phyloP scores from a whole-genome alignment of 53 echinoderm and acorn worm genomes.

The Mesocentrotus franciscanus region DNA sequence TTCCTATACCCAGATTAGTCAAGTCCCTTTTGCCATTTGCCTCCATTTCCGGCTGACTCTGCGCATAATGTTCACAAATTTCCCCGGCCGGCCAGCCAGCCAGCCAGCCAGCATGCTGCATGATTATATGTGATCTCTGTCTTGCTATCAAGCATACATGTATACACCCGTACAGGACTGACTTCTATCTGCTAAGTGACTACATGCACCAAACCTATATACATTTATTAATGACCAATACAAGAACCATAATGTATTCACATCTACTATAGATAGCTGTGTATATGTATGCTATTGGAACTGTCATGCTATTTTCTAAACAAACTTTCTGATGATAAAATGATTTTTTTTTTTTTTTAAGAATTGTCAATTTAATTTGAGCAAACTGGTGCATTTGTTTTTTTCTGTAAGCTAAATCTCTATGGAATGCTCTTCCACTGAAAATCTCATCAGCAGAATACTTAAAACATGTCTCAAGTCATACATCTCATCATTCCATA shows the following conservation, averaged over 20 bases:
- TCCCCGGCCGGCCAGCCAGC: background rate
- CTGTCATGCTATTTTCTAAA: background rate
- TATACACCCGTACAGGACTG: background rate
- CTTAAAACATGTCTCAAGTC: too few relatives aligned
- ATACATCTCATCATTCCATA: too few relatives aligned
- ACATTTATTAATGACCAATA: background rate
- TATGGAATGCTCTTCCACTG: too few relatives aligned
- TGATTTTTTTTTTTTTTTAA: too few relatives aligned
- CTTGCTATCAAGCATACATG: background rate
- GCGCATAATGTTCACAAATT: slow-evolving; percentile 49
- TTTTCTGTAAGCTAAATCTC: too few relatives aligned
- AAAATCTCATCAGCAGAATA: too few relatives aligned
- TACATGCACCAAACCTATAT: background rate
- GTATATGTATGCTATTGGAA: background rate
- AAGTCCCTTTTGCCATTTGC: slow-evolving; percentile 47
- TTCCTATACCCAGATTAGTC: background rate
- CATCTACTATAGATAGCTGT: background rate
- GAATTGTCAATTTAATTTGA: too few relatives aligned
- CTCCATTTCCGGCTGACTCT: slow-evolving; percentile 42
- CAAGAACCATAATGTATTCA: background rate
- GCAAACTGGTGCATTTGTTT: too few relatives aligned
- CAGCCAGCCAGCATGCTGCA: background rate
- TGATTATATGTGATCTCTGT: background rate
- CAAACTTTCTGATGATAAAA: too few relatives aligned
- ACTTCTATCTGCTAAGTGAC: background rate